Percentiles rank a stretch among this genome's conserved stretches.
Evolutionary conservation across 2,113 vertebrate species (phyloP).

Genomic region (Loxodonta africana): DNA sequence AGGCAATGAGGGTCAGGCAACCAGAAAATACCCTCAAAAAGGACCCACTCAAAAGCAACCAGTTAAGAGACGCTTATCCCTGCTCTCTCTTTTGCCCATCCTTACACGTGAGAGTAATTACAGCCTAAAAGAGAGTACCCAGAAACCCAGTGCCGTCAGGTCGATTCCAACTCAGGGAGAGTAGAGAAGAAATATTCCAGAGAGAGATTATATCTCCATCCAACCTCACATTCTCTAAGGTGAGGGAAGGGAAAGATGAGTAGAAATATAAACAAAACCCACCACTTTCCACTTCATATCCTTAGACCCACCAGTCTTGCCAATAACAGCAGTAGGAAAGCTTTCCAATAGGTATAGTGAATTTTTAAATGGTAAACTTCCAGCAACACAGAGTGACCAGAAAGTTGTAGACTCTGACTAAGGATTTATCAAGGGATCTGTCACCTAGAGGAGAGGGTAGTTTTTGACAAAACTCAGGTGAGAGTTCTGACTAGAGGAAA

Average conservation of each 20-base stretch:
- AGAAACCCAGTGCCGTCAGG: too few species aligned
- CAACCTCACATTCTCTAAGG: not conserved
- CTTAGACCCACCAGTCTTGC: not conserved
- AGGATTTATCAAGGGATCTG: not conserved
- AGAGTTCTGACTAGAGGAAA: not conserved
- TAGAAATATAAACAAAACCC: not conserved
- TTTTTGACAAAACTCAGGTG: not conserved
- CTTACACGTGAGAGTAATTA: not conserved
- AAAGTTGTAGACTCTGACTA: not conserved
- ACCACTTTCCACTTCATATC: not conserved
- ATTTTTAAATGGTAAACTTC: not conserved
- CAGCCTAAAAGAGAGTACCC: not conserved
- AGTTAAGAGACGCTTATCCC: not conserved
- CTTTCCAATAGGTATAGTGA: not conserved
- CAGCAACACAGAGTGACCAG: not conserved
- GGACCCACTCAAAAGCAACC: not conserved
- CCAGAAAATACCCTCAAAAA: not conserved
- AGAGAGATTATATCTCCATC: not conserved
- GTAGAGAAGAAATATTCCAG: not conserved
- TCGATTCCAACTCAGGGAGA: too few species aligned
- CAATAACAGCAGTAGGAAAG: not conserved
- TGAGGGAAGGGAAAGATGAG: not conserved
- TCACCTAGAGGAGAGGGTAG: not conserved
- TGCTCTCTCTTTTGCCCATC: not conserved
- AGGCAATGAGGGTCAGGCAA: not conserved